Evolutionary conservation across 2,113 vertebrate genomes (phyloP).

Genomic region (Axis porcinus): DNA sequence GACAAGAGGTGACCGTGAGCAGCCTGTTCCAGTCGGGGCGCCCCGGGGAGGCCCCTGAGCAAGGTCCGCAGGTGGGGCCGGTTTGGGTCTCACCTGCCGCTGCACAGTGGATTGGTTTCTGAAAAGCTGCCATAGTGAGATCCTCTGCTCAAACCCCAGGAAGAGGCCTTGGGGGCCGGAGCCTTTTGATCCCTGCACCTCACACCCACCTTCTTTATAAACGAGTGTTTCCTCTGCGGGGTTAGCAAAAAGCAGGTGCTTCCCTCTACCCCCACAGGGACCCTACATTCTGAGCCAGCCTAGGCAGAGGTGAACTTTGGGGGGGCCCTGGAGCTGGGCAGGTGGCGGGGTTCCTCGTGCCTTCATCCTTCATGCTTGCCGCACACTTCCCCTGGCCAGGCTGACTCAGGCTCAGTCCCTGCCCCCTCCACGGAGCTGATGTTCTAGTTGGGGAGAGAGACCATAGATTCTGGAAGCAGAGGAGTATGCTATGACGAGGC

Average conservation of each 20-base stretch:
- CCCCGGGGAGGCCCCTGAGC: background rate
- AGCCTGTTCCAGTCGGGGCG: background rate
- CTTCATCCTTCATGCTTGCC: accelerated
- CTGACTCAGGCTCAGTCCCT: background rate
- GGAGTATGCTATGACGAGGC: accelerated
- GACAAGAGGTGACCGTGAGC: background rate
- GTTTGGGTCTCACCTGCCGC: background rate
- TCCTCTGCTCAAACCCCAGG: background rate
- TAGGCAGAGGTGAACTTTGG: background rate
- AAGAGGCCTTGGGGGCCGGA: background rate
- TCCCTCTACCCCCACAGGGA: background rate
- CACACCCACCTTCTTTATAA: background rate
- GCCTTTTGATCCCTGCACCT: background rate
- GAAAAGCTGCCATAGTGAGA: background rate
- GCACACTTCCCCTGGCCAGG: accelerated
- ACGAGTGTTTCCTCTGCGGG: background rate
- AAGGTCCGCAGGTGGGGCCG: background rate
- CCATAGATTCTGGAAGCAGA: background rate
- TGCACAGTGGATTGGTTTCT: background rate
- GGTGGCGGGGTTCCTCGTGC: accelerated
- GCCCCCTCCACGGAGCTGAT: background rate
- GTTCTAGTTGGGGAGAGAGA: background rate
- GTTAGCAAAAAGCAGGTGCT: background rate
- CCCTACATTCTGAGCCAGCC: background rate
- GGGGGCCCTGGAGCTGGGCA: background rate